Base-by-base conservation (phyloP, 2,113 vertebrate genomes). In the Lepisosteus osseus region DNA sequence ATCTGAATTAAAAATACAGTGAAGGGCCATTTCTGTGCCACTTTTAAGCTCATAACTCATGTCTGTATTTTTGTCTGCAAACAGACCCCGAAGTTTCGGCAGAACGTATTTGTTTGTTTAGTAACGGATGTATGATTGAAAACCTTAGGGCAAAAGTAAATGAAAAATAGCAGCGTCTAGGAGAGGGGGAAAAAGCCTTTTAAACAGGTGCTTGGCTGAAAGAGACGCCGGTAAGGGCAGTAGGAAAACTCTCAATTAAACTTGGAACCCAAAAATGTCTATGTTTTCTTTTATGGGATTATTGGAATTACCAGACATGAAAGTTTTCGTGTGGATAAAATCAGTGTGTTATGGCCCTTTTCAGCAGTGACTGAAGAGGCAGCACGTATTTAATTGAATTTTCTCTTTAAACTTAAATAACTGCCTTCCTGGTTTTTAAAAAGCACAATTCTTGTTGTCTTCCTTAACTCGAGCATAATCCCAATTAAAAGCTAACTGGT, bases 51-150 rank as follows among this genome's bases (percentile, higher is more conserved):
- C 86, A 90, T 91, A 91, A 90, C 87, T 87, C 80, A 77, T 77
- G 83, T 91, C 88, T 90, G 86, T 88, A 91, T 89, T 90, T 89
- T 85, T 89, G 89, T 90, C 87, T 89, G 87, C 77, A 83, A 74
- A 71, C 73, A 81, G 79, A 76, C 83, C 88, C 86, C 41, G 59
- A 54, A 17, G 17, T 55, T 68, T 69, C 9, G 42, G 47, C n/a
- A 82, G 86, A 88, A 86, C 86, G 81, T 86, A 86, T 90, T 86
- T 92, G 86, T 91, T 88, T 88, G 86, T 80, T 87, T 88, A 86
- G 89, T 83, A 86, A 88, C 84, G 77, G 80, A 83, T 82, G 84
- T 84, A 84, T 79, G 84, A 89, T 86, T 89, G 84, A 87, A 89
- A 89, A 86, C 87, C 89, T 76, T 79, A 77, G 90, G 89, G 88